Evolutionary conservation across 1,140 invertebrate genomes (phyloP), one percentile per base, ranked within the genome.

Genomic region (Leucophenga varia): DNA sequence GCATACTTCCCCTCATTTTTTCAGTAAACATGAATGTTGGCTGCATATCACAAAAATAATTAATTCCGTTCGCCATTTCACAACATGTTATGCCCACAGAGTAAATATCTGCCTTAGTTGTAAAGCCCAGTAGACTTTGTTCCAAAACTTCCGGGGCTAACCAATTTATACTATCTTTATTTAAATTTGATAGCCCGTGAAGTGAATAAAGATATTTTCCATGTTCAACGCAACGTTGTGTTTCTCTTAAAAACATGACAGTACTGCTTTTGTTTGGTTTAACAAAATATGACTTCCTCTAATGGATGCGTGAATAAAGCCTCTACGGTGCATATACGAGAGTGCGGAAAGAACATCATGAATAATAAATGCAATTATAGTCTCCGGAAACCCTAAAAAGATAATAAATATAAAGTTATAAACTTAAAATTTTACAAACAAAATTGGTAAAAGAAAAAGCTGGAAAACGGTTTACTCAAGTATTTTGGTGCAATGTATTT

Each of bases 91-190:
- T 88, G 25, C 93, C 93, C 38, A 95, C 54, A 55, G 91, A 95
- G 63, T 96, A 95, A 20, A 94, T 86, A 76, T 96, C 93, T 3
- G 90, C 91, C 59, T 89, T 89, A 65, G 88, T 86, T 69, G 90
- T 88, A 65, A 95, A 95, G 7, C 93, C 93, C 56, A 81, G 79
- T 45, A 95, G 77, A 79, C 95, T 94, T 85, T 93, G 91, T 79
- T 91, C 86, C 17, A 95, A 76, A n/a, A 95, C 74, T 78, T 96
- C 93, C 14, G 93, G 93, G 70, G 90, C 91, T 2, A 92, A 79
- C 90, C 91, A 95, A 72, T 91, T 90, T 2, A 95, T 72, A 67
- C 89, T 88, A 21, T 82, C 77, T 44, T 83, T 79, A 28, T 83
- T 84, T 19, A 83, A 81, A 1, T 80, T 76, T 4, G 91, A 90